Evolutionary conservation across 2,113 vertebrate species (phyloP).

Genomic region (Oxyruncus cristatus): DNA sequence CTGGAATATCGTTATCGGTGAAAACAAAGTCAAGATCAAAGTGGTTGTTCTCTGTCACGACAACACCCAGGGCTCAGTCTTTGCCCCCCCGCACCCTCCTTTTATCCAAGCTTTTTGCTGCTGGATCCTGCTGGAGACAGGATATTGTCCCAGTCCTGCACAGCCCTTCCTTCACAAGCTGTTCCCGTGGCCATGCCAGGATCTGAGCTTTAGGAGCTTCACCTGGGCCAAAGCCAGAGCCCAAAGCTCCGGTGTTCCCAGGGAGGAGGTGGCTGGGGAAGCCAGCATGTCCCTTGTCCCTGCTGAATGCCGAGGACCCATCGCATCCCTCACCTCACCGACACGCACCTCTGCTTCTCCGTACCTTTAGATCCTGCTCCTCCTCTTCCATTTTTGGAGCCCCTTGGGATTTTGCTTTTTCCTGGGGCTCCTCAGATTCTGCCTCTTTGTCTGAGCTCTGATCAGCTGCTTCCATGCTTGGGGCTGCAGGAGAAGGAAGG

Average conservation of each 20-base stretch:
- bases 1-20: background rate
- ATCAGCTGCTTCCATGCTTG: constrained; percentile 70
- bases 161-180: background rate
- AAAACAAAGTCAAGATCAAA: background rate
- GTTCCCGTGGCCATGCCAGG: accelerated
- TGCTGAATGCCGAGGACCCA: background rate
- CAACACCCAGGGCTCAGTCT: background rate
- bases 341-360: background rate
- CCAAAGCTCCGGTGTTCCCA: background rate
- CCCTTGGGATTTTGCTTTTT: constrained; percentile 74
- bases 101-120: background rate
- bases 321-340: background rate
- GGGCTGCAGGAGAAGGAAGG: constrained; percentile 54
- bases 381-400: constrained; percentile 78
- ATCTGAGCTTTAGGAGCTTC: background rate
- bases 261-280: background rate
- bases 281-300: background rate
- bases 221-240: background rate
- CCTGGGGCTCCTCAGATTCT: constrained; percentile 77
- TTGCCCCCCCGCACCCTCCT: background rate
- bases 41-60: background rate
- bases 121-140: background rate
- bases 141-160: background rate
- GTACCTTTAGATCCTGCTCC: constrained; percentile 91
- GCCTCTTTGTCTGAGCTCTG: constrained; percentile 76